Conservation (phyloP, 2,113 vertebrate species). For the Proteles cristata region DNA sequence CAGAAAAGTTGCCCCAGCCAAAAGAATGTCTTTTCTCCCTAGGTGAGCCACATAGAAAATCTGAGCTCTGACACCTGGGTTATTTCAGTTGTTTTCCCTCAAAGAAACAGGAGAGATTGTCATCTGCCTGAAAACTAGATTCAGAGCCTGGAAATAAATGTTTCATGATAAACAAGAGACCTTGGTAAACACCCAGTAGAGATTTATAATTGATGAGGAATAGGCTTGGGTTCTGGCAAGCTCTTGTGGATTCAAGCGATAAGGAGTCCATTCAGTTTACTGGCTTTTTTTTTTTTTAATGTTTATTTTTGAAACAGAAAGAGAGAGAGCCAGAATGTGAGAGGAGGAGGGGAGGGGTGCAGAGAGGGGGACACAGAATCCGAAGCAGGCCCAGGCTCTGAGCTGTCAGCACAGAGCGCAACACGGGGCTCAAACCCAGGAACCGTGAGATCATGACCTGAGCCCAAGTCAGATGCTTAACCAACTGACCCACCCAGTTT, state of each 20-base stretch:
- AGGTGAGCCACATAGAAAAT: background rate
- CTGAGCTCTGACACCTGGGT: background rate
- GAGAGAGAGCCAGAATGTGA: background rate
- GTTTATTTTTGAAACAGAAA: background rate
- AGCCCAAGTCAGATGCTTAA: background rate
- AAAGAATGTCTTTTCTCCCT: background rate
- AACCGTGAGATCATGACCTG: background rate
- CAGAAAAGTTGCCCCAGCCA: background rate
- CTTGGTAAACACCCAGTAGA: slow-evolving; percentile 60
- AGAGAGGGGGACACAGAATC: background rate
- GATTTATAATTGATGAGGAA: slow-evolving; percentile 74
- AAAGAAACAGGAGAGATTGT: background rate
- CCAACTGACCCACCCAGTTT: background rate
- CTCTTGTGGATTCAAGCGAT: slow-evolving; percentile 49
- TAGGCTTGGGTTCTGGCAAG: background rate
- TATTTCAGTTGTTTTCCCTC: background rate
- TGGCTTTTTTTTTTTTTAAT: background rate
- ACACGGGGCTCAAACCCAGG: fast-evolving
- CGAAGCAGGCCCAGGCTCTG: background rate
- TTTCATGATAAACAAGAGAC: slow-evolving; percentile 76
- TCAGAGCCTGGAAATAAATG: slow-evolving; percentile 72
- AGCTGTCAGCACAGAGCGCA: background rate
- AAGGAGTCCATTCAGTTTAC: background rate
- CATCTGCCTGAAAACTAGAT: slow-evolving; percentile 40
- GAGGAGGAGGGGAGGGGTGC: no score